phyloP scores from a whole-genome alignment of 2,113 vertebrate genomes.

The Marmota monax region DNA sequence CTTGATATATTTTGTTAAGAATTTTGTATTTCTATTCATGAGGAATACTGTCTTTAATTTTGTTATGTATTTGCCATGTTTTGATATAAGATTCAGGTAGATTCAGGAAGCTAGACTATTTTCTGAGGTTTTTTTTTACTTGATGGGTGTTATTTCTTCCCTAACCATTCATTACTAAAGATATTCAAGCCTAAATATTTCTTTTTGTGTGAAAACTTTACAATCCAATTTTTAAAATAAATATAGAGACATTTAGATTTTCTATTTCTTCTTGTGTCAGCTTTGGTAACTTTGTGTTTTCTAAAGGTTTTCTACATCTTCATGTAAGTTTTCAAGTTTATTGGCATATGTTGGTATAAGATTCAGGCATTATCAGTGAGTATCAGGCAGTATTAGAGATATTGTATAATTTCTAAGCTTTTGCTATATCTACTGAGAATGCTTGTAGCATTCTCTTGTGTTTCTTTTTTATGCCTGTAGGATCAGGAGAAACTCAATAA shows the following conservation, averaged over 20 bases:
- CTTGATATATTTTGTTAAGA: neutral
- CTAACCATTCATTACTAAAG: neutral
- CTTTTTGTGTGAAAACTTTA: neutral
- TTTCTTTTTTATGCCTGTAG: neutral
- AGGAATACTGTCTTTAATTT: neutral
- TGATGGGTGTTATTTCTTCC: neutral
- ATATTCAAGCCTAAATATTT: neutral
- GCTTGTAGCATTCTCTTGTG: neutral
- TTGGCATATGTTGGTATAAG: neutral
- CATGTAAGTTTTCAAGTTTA: neutral
- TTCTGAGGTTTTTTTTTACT: neutral
- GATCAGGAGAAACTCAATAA: neutral
- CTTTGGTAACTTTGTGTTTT: constrained; percentile 30
- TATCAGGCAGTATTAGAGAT: too few species aligned
- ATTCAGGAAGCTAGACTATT: neutral
- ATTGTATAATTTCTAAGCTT: too few species aligned
- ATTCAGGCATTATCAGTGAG: too few species aligned
- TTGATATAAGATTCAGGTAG: neutral
- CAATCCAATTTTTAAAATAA: neutral
- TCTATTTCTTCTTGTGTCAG: constrained; percentile 45
- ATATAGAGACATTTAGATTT: neutral
- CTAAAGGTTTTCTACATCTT: neutral
- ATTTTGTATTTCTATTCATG: neutral
- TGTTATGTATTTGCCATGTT: neutral
- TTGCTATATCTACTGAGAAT: too few species aligned